Evolutionary conservation across 2,113 vertebrate species (phyloP).

Genomic region (Cyprinodon brontotheroides): DNA sequence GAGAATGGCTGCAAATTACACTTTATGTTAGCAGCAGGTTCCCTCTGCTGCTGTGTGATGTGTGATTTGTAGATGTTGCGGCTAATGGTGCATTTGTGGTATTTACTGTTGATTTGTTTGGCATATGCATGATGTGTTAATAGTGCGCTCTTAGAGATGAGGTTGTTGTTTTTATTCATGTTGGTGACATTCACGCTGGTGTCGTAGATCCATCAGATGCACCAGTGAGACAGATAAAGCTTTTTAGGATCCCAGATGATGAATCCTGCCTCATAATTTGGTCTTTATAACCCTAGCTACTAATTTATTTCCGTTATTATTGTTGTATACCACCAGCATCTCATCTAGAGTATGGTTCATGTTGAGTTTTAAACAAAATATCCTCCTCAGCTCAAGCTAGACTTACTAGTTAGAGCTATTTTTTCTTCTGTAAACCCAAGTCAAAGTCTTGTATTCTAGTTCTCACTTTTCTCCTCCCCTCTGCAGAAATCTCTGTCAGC

Average conservation of each 20-base stretch:
- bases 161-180: slow-evolving; percentile 5
- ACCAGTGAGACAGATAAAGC: neutral
- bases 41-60: slow-evolving; percentile 25
- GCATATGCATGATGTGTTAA: slow-evolving; percentile 21
- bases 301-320: neutral
- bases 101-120: slow-evolving; percentile 19
- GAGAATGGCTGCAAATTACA: slow-evolving; percentile 35
- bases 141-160: neutral
- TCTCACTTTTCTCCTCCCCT: neutral
- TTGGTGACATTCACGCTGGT: neutral
- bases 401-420: neutral
- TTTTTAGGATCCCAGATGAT: neutral
- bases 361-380: neutral
- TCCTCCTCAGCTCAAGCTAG: neutral
- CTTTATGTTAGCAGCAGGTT: slow-evolving; percentile 24
- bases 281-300: neutral
- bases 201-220: neutral
- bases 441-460: neutral
- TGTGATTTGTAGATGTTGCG: slow-evolving; percentile 38
- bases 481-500: slow-evolving; percentile 91
- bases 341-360: neutral
- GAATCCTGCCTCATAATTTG: neutral
- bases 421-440: neutral
- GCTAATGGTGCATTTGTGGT: neutral
- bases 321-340: neutral